A percentile compares a stretch with the other conserved stretches of the same genome.
These are phyloP conservation scores for Bombus pyrosoma DNA, from an alignment of 1,140 invertebrate species.

Conservation along the genomic window DNA sequence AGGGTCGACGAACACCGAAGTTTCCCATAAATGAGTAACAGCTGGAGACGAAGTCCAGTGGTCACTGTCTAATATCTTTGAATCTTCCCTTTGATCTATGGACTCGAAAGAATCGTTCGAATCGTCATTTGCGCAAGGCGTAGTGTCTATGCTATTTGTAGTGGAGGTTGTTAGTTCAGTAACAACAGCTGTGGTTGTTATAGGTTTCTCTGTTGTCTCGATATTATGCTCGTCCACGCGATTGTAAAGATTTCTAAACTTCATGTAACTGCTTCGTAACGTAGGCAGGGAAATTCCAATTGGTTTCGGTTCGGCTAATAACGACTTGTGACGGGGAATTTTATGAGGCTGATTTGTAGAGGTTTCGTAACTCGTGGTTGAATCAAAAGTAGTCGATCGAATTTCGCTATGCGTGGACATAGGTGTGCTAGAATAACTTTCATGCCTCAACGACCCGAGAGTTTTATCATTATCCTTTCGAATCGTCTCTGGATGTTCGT, in stretches of 20 bases:
- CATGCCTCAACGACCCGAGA: neutral
- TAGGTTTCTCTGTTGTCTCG: slow-evolving; percentile 28
- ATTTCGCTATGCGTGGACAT: slow-evolving; percentile 26
- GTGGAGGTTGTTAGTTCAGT: slow-evolving; percentile 43
- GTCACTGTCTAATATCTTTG: slow-evolving; percentile 64
- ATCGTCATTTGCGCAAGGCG: neutral
- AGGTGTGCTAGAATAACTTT: slow-evolving; percentile 32
- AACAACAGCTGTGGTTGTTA: neutral
- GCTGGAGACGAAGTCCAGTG: slow-evolving; percentile 84
- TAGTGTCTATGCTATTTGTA: slow-evolving; percentile 14
- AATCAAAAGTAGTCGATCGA: slow-evolving; percentile 35
- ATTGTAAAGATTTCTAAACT: slow-evolving; percentile 69
- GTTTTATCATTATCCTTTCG: slow-evolving; percentile 11
- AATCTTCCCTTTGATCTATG: neutral
- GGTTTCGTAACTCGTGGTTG: slow-evolving; percentile 36
- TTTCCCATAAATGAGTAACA: slow-evolving; percentile 85
- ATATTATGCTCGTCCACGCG: slow-evolving; percentile 28
- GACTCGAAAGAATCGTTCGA: slow-evolving; percentile 13
- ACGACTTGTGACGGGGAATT: slow-evolving; percentile 73
- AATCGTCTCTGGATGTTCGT: slow-evolving; percentile 7
- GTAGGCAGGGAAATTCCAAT: slow-evolving; percentile 61
- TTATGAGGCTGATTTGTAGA: slow-evolving; percentile 70
- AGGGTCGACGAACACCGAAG: slow-evolving; percentile 87
- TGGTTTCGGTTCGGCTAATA: slow-evolving; percentile 36
- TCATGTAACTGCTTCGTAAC: slow-evolving; percentile 71